phyloP scores from a whole-genome alignment of 2,113 vertebrate species.

The Cheirogaleus medius region DNA sequence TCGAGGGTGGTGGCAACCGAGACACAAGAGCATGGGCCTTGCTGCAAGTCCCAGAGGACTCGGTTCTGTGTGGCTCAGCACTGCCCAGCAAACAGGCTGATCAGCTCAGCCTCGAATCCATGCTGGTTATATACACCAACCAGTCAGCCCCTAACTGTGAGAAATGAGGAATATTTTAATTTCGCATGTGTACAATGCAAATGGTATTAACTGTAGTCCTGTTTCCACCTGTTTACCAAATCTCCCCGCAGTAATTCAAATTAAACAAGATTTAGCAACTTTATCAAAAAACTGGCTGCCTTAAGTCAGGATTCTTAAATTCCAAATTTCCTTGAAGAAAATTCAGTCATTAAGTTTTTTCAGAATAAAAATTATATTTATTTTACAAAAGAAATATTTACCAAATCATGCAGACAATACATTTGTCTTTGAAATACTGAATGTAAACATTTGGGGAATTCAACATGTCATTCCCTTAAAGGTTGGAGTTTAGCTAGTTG shows the following conservation, averaged over 20 bases:
- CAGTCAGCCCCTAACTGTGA: not conserved
- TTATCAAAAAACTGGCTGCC: not conserved
- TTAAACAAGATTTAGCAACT: not conserved
- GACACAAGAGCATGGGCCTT: not conserved
- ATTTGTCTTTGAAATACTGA: not conserved
- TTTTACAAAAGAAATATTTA: slow-evolving; percentile 44
- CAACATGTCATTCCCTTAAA: not conserved
- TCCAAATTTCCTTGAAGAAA: not conserved
- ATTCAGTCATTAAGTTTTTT: not conserved
- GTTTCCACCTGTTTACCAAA: not conserved
- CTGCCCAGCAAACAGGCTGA: not conserved
- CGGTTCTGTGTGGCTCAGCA: fast-evolving
- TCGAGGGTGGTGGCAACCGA: too few relatives aligned
- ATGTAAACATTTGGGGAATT: slow-evolving; percentile 2
- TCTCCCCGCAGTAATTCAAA: not conserved
- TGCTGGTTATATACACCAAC: not conserved
- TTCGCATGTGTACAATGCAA: not conserved
- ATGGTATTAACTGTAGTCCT: not conserved
- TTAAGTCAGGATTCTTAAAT: not conserved
- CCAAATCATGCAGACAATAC: not conserved
- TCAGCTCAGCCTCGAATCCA: not conserved
- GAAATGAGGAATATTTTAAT: not conserved
- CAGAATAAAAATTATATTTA: slow-evolving; percentile 43
- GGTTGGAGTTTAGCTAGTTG: not conserved
- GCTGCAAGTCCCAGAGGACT: not conserved